Percentiles rank a stretch among this genome's conserved stretches.
phyloP scores from a whole-genome alignment of 2,797 vertebrate genomes.

The Catharus ustulatus region DNA sequence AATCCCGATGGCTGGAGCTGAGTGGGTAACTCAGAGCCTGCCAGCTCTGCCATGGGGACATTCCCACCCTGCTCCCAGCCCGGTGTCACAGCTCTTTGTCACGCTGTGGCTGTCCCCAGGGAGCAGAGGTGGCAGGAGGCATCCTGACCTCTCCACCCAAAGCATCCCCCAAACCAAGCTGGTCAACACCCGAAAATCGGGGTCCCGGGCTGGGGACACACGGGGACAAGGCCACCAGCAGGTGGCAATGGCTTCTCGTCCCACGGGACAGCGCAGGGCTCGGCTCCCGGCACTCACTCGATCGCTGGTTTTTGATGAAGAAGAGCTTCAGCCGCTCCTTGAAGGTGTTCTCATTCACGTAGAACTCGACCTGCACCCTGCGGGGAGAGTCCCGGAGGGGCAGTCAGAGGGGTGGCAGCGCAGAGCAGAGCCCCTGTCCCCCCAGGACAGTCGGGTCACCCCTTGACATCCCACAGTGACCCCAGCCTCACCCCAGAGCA shows the following conservation, averaged over 20 bases:
- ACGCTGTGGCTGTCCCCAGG: background rate
- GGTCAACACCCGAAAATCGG: background rate
- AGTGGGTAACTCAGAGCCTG: background rate
- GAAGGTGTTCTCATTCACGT: constrained; percentile 96
- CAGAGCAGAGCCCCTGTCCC: background rate
- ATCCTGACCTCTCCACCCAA: fast-evolving
- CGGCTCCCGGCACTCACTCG: constrained; percentile 76
- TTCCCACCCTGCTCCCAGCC: background rate
- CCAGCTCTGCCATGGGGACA: fast-evolving
- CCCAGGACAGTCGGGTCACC: background rate
- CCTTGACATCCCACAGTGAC: background rate
- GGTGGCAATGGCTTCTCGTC: constrained; percentile 13
- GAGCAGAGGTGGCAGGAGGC: background rate
- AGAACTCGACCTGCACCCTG: constrained; percentile 98
- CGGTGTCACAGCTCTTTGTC: background rate
- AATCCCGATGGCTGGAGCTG: background rate
- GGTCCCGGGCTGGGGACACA: background rate
- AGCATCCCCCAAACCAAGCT: fast-evolving
- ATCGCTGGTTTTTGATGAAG: constrained; percentile 99
- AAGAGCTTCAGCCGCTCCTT: constrained; percentile 96
- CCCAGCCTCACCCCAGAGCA: fast-evolving
- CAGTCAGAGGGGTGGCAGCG: fast-evolving
- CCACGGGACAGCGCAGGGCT: fast-evolving
- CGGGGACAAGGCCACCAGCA: background rate
- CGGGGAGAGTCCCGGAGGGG: background rate